Base-by-base conservation (phyloP, 1,140 invertebrate genomes). In the Neuroterus valhalla region DNA sequence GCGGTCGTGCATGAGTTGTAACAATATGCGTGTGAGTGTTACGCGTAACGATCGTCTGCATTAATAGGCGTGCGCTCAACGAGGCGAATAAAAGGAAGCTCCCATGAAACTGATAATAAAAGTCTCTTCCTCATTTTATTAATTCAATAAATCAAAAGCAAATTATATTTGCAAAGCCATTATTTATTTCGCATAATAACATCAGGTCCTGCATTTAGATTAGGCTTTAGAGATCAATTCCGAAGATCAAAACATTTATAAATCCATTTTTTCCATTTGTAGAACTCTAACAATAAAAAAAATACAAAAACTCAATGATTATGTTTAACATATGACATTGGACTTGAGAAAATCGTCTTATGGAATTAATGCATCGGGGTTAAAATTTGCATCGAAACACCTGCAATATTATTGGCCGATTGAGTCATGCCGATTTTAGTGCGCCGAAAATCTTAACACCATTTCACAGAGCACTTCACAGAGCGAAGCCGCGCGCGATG, bases 401-500 rank as follows among this genome's bases (percentile, higher is more conserved):
- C 19, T 50, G 15, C 48, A 23, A 55, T 14, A 21, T 50, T 50
- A 50, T 50, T 26, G 55, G 55, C 31, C 12, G 14, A 62, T 38
- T 62, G 55, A 62, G 55, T 31, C 55, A 62, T 62, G 52, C 23
- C 52, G 26, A 62, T 62, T 62, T 62, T 12, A 26, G 15, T 62
- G 55, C 23, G 55, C 55, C 26, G 55, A 62, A 62, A 62, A 62
- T 62, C 23, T 62, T 62, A 38, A 62, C 55, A 62, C 55, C 55
- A 62, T 62, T 62, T 62, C 55, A 23, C 55, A 62, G 23, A n/a
- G 46, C 26, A 26, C 23, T 31, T 26, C 15, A 23, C 50, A 31
- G 55, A 62, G 55, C 55, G 55, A 62, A 31, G 75, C 73, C 71
- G 78, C 71, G 78, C 71, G 72, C 72, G 70, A 75, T 71, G 78